These are phyloP conservation scores for Lophius piscatorius DNA, from an alignment of 2,113 vertebrate species.

Conservation along the genomic window DNA sequence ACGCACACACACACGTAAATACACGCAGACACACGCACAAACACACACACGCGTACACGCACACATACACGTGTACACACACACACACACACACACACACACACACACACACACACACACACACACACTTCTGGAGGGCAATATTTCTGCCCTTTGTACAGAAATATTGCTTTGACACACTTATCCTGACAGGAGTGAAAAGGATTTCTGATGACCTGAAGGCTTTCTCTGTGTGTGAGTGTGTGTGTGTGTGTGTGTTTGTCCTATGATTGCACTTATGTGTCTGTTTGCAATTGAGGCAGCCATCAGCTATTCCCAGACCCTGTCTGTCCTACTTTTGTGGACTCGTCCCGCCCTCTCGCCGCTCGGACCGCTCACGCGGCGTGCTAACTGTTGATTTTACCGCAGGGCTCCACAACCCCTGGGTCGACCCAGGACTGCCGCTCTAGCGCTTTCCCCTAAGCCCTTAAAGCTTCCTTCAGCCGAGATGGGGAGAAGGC, in stretches of 20 bases:
- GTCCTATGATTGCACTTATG: too few species aligned
- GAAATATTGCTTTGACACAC: conserved; percentile 70
- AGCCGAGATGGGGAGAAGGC: conserved; percentile 30
- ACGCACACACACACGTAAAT: too few species aligned
- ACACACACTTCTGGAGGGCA: conserved; percentile 37
- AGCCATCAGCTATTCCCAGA: conserved; percentile 32
- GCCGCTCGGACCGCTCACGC: conserved; percentile 18
- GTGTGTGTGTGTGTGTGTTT: conserved; percentile 3
- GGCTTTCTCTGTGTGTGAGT: conserved; percentile 21
- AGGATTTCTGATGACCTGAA: conserved; percentile 60
- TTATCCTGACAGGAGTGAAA: conserved; percentile 66
- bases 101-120: conserved; percentile 18
- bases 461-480: conserved; percentile 67
- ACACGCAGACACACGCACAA: too few species aligned
- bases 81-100: not conserved
- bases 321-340: conserved; percentile 51
- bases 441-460: conserved; percentile 63
- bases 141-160: too few species aligned
- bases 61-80: conserved; percentile 19
- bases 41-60: too few species aligned
- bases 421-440: conserved; percentile 58
- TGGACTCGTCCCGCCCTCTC: conserved; percentile 13
- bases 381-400: conserved; percentile 75
- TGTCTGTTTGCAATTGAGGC: conserved; percentile 41
- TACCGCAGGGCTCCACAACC: conserved; percentile 67